phyloP scores from a whole-genome alignment of 2,113 vertebrate species.

The Sturnira hondurensis region DNA sequence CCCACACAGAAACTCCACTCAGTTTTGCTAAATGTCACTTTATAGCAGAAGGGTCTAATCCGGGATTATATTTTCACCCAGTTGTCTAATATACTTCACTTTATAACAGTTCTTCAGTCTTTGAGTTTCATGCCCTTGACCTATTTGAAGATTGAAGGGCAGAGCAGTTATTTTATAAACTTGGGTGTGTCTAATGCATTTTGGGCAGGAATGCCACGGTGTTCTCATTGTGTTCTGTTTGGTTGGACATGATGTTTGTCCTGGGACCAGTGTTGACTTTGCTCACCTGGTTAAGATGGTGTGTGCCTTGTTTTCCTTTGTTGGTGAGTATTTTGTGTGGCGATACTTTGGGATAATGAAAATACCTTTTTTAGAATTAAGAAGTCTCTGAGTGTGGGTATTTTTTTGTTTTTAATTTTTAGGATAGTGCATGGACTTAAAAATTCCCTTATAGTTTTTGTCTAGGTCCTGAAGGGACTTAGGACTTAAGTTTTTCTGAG shows the following conservation, averaged over 20 bases:
- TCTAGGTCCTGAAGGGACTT: background rate
- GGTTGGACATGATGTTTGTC: background rate
- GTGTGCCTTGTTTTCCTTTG: no score
- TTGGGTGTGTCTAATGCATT: background rate
- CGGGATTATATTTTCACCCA: background rate
- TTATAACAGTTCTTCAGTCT: background rate
- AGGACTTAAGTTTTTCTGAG: slow-evolving; percentile 22
- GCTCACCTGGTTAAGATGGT: no score
- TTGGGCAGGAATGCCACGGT: background rate
- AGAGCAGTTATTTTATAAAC: background rate
- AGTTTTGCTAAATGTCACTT: background rate
- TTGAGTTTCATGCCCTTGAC: background rate
- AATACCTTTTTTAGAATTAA: background rate
- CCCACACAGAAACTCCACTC: background rate
- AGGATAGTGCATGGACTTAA: background rate
- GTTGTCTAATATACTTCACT: background rate
- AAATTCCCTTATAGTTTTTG: background rate
- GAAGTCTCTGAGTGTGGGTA: background rate
- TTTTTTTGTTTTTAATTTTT: background rate
- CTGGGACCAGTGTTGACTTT: background rate
- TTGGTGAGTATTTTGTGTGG: background rate
- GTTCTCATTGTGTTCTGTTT: background rate
- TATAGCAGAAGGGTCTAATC: background rate
- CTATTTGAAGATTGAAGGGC: no score
- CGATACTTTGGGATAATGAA: background rate